phyloP scores from a whole-genome alignment of 53 echinoderm and acorn worm species.

The Hippasteria phrygiana region DNA sequence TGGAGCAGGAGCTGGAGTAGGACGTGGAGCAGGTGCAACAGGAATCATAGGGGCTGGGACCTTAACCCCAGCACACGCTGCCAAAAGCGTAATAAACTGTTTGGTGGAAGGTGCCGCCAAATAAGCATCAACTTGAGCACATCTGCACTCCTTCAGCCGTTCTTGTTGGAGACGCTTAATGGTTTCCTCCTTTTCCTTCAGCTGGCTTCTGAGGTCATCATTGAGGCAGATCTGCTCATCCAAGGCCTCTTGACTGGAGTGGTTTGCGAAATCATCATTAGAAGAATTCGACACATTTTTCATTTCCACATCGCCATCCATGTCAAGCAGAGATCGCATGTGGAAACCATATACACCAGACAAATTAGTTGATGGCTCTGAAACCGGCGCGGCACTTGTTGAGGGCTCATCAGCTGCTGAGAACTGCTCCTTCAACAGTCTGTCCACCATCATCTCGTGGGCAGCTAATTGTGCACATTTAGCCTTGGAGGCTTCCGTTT shows the following conservation, averaged over 20 bases:
- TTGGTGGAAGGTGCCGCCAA: not conserved
- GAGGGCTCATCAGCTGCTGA: not conserved
- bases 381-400: not conserved
- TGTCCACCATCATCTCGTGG: not conserved
- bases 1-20: no score
- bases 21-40: not conserved
- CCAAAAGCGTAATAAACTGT: not conserved
- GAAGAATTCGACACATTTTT: not conserved
- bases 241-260: not conserved
- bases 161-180: not conserved
- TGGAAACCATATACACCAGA: conserved; percentile 2
- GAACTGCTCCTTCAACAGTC: not conserved
- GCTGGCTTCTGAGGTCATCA: not conserved
- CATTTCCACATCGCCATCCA: not conserved
- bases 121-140: not conserved
- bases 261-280: not conserved
- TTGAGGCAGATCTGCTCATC: not conserved
- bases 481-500: not conserved
- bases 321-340: not conserved
- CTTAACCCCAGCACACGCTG: not conserved
- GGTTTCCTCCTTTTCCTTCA: not conserved
- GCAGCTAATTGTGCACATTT: not conserved
- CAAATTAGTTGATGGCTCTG: not conserved
- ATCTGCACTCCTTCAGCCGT: not conserved
- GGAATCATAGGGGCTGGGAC: not conserved